Evolutionary conservation across 1,140 invertebrate genomes (phyloP), one percentile per base, ranked within the genome.

Genomic region (Helicoverpa armigera): DNA sequence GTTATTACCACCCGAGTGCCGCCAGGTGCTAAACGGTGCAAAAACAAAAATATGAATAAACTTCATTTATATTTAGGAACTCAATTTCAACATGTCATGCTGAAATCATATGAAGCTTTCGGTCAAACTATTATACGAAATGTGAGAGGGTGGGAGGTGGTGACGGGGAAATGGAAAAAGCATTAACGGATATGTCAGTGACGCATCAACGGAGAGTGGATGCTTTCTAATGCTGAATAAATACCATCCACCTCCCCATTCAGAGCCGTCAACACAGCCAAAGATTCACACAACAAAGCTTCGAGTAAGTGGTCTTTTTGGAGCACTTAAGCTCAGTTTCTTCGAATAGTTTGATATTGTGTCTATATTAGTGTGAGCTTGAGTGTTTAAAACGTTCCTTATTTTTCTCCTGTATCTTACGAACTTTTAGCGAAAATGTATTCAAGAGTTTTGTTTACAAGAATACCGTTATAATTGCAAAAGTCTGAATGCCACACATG

Each of bases 131-230:
- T 83, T 85, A 87, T 88, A 84, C 84, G 82, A 79, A 82, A 83
- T 81, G 85, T 79, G 80, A 80, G 65, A 48, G 83, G 84, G 80
- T 76, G 79, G 83, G 81, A 79, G 80, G 84, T 75, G 79, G 86
- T 86, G 84, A 87, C 85, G 88, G 92, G 93, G 94, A 91, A 95
- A 95, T 95, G 94, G 94, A 94, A 95, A 95, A 95, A 92, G 94
- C 94, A 95, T 95, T 95, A 95, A 92, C 94, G 92, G 92, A 94
- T 92, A 92, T 94, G 91, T 92, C 93, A 92, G 90, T 87, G 88
- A 86, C 92, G 90, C 89, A 91, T 93, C 92, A 92, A 90, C 90
- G 89, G 86, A 87, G 91, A 93, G 91, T 93, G 91, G 91, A 89
- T 90, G 89, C 91, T 92, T 92, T 94, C 89, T 92, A 90, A 92